Percentiles rank a stretch among this genome's conserved stretches.
These are phyloP conservation scores for Aphidius colemani DNA, from an alignment of 2,888 invertebrate species.

Conservation along the genomic window DNA sequence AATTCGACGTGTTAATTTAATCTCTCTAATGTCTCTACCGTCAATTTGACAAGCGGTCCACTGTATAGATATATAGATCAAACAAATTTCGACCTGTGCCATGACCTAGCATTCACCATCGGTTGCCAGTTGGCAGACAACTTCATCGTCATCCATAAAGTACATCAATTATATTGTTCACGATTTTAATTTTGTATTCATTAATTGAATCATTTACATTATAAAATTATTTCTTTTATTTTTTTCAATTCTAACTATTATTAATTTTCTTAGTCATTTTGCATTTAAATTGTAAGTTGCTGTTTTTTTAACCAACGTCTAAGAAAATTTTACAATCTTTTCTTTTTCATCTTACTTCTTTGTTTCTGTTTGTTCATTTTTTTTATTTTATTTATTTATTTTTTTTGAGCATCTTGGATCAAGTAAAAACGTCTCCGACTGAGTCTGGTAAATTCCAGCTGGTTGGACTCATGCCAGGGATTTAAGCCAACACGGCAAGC, in stretches of 20 bases:
- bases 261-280: neutral
- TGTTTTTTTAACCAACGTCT: neutral
- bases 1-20: conserved; percentile 3
- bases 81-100: conserved; percentile 4
- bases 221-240: neutral
- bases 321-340: conserved; percentile 1
- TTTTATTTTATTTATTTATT: neutral
- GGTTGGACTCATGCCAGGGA: conserved; percentile 45
- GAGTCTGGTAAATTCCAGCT: conserved; percentile 42
- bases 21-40: neutral
- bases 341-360: conserved; percentile 6
- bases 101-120: conserved; percentile 24
- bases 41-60: neutral
- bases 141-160: conserved; percentile 31
- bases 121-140: conserved; percentile 37
- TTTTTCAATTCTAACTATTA: too few relatives aligned
- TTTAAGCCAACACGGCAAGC: conserved; percentile 40
- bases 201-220: too few relatives aligned
- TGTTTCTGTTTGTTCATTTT: conserved; percentile 3
- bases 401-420: conserved; percentile 1
- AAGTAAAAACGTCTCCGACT: conserved; percentile 25
- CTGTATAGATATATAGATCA: neutral
- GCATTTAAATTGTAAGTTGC: neutral
- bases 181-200: neutral
- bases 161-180: conserved; percentile 29